phyloP scores from a whole-genome alignment of 2,888 invertebrate species.

The Polydrusus cervinus region DNA sequence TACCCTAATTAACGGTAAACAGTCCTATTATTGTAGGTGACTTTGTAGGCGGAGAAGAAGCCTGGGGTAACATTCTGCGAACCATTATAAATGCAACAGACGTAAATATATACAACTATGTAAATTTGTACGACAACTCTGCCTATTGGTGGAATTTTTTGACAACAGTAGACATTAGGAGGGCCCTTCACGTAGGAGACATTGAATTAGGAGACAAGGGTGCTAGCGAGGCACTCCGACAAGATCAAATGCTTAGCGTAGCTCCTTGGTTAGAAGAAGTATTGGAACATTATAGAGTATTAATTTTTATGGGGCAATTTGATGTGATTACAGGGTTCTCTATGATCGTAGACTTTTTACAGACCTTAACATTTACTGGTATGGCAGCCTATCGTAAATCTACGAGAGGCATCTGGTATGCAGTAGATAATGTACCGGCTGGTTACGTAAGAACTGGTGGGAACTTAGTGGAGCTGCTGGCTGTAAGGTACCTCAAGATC shows the following conservation, averaged over 20 bases:
- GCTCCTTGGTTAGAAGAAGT: constrained; percentile 71
- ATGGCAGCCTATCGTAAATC: constrained; percentile 77
- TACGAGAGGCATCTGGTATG: constrained; percentile 78
- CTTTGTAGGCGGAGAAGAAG: too few relatives aligned
- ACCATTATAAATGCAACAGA: too few relatives aligned
- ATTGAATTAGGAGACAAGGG: constrained; percentile 31
- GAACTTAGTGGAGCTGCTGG: constrained; percentile 83
- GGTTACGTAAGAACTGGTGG: constrained; percentile 81
- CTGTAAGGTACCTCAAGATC: constrained; percentile 84
- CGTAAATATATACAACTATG: too few relatives aligned
- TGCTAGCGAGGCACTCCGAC: constrained; percentile 23
- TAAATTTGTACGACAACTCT: too few relatives aligned
- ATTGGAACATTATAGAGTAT: constrained; percentile 77
- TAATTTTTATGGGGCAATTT: constrained; percentile 89
- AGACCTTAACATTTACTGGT: constrained; percentile 78
- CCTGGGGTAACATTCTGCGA: too few relatives aligned
- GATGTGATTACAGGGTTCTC: constrained; percentile 92
- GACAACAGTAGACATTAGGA: constrained; percentile 25
- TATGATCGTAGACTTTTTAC: constrained; percentile 82
- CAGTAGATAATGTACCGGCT: constrained; percentile 77
- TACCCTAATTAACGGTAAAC: constrained; percentile 74
- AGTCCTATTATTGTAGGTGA: constrained; percentile 74
- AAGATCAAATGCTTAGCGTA: constrained; percentile 23
- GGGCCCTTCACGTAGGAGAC: constrained; percentile 39
- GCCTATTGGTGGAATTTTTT: constrained; percentile 27